These are phyloP conservation scores for Cyprinodon variegatus DNA, from an alignment of 2,113 vertebrate species.

Conservation along the genomic window DNA sequence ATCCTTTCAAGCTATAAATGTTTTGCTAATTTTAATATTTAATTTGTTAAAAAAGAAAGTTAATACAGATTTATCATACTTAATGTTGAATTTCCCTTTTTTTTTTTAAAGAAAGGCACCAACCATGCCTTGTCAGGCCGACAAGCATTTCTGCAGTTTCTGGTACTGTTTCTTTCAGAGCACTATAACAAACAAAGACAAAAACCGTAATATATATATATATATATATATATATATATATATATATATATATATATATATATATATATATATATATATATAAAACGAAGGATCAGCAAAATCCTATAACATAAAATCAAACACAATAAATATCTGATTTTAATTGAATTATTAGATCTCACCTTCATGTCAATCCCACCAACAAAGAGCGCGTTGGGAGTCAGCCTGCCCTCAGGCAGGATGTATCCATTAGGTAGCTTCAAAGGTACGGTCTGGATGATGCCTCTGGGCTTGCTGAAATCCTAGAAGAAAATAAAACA, in stretches of 20 bases:
- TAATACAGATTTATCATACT: no score
- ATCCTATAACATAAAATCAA: neutral
- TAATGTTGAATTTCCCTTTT: no score
- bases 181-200: neutral
- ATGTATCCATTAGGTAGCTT: slow-evolving; percentile 89
- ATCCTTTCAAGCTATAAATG: no score
- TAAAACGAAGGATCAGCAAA: neutral
- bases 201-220: no score
- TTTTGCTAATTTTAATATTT: no score
- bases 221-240: no score
- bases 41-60: no score
- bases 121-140: no score
- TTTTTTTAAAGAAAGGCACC: no score
- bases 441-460: slow-evolving; percentile 59
- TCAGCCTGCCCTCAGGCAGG: slow-evolving; percentile 91
- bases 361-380: slow-evolving; percentile 95
- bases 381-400: slow-evolving; percentile 95
- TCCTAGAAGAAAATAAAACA: slow-evolving; percentile 41
- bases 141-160: neutral
- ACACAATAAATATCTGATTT: neutral
- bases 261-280: no score
- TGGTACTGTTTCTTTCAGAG: neutral
- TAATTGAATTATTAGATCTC: slow-evolving; percentile 20
- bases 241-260: no score
- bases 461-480: slow-evolving; percentile 40